Evolutionary conservation across 2,797 vertebrate genomes (phyloP), one percentile per base, ranked within the genome.

Genomic region (Aeoliscus strigatus): DNA sequence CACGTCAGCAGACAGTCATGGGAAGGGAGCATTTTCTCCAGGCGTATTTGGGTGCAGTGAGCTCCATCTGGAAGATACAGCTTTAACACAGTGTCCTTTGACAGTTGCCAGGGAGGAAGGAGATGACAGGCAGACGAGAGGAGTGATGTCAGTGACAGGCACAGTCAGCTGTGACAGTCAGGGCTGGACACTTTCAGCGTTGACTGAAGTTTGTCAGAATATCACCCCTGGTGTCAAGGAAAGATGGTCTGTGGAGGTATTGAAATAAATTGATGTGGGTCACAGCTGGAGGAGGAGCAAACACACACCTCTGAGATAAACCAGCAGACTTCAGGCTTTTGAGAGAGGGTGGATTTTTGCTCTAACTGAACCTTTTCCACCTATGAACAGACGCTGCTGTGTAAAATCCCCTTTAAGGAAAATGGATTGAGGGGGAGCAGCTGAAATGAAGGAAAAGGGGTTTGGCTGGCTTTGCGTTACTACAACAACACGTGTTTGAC

Each of bases 81-180:
- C 52, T 40, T n/a, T 67, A 67, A 75, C 76, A 76, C 61, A 73
- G 73, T 36, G 30, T 39, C 52, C 60, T 70, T 60, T 81, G 54
- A 74, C 47, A 47, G 64, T 46, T 51, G 63, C 24, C 6, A 43
- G 36, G 38, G 52, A 42, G 71, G 65, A 60, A 55, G 54, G 14
- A 18, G 51, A 66, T 66, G 67, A 71, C 18, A 51, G 57, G 50
- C 42, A 67, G 70, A 75, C 36, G 79, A 85, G 61, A 39, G 23
- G 55, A 67, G 66, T 58, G 82, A 85, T 77, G 82, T 79, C 73
- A 68, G 77, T 69, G 84, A 82, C 74, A 47, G 83, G 69, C 70
- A 49, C 64, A 1, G 41, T 66, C 46, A 34, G 57, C 60, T 26
- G 51, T 58, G 48, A 57, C 60, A 55, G 40, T 10, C 3, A 5